phyloP scores from a whole-genome alignment of 2,113 vertebrate species.

The Lagopus muta region DNA sequence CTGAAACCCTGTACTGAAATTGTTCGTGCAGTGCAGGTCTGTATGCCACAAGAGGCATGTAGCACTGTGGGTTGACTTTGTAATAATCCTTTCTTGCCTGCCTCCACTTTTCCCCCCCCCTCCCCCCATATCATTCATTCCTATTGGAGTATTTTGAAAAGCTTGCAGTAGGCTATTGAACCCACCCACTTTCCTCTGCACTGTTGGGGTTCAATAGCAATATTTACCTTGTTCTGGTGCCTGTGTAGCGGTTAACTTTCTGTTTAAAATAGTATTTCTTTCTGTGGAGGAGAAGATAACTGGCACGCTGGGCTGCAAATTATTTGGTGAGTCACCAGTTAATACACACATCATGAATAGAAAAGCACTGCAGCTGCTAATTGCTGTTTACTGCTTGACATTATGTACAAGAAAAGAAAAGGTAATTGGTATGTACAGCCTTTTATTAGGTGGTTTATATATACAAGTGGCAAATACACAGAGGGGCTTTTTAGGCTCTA shows the following conservation, averaged over 20 bases:
- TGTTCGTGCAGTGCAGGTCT: background rate
- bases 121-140: background rate
- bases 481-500: background rate
- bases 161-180: background rate
- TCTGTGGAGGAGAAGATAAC: constrained; percentile 23
- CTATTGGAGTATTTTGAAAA: background rate
- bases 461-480: background rate
- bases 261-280: constrained; percentile 46
- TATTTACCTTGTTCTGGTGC: background rate
- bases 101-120: background rate
- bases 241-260: background rate
- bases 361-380: constrained; percentile 42
- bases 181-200: background rate
- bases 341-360: constrained; percentile 29
- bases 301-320: constrained; percentile 6
- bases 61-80: background rate
- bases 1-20: background rate
- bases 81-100: background rate
- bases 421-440: constrained; percentile 23
- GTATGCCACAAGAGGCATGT: background rate
- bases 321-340: constrained; percentile 49
- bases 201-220: background rate
- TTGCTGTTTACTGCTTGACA: constrained; percentile 31
- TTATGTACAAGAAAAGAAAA: constrained; percentile 7
- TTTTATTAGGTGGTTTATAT: background rate